These are phyloP conservation scores for Sebastiscus tertius DNA, from an alignment of 2,797 vertebrate species.

Conservation along the genomic window DNA sequence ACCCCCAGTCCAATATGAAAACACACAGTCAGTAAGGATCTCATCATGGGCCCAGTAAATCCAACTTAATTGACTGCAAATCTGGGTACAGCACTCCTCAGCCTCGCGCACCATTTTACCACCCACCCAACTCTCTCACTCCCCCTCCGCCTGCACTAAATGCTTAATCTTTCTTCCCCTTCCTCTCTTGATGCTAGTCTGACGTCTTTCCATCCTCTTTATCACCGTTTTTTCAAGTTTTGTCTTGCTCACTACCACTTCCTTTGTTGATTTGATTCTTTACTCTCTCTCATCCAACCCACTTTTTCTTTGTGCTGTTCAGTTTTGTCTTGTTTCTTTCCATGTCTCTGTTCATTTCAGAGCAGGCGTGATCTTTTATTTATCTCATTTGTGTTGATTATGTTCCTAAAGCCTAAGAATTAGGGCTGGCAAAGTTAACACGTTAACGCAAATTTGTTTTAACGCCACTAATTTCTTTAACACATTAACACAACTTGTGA, in stretches of 20 bases:
- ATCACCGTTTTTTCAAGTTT: neutral
- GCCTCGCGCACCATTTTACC: constrained; percentile 22
- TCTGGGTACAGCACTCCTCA: constrained; percentile 67
- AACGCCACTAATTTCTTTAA: too few relatives aligned
- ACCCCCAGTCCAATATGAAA: constrained; percentile 79
- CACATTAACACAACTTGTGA: too few relatives aligned
- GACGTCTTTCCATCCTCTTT: neutral
- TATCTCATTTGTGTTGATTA: neutral
- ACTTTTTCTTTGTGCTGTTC: neutral
- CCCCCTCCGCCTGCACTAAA: neutral
- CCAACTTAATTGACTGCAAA: constrained; percentile 85
- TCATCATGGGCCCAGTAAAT: constrained; percentile 73
- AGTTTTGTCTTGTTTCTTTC: neutral
- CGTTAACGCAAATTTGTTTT: too few relatives aligned
- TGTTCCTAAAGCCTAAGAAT: neutral
- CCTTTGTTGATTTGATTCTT: neutral
- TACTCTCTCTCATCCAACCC: neutral
- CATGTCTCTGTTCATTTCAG: too few relatives aligned
- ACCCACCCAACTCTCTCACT: neutral
- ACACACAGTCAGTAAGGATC: constrained; percentile 57
- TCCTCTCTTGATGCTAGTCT: neutral
- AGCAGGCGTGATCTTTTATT: neutral
- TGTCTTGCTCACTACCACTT: neutral
- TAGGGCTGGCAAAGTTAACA: too few relatives aligned
- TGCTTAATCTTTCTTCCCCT: neutral